Conservation (phyloP, 2,888 invertebrate genomes). For the Ischnura elegans region DNA sequence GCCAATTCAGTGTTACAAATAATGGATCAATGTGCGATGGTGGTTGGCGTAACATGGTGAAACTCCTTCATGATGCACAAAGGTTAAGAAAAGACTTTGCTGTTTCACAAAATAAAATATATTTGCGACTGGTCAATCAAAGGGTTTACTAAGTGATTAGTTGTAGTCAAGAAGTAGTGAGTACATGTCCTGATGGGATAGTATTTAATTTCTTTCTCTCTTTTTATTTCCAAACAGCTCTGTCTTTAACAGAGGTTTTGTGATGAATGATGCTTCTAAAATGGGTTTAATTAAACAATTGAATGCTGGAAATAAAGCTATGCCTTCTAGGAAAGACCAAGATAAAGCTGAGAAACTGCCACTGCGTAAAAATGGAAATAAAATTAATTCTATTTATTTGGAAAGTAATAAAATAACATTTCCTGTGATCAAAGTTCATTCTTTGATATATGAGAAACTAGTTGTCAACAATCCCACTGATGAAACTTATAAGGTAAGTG, state of each 20-base stretch:
- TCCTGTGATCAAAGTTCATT: not conserved
- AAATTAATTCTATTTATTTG: not conserved
- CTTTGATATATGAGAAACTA: not conserved
- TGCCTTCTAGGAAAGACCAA: not conserved
- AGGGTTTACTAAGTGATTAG: no score
- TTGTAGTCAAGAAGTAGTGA: no score
- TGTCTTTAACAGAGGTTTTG: not conserved
- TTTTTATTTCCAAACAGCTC: not conserved
- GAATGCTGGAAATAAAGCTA: not conserved
- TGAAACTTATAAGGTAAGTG: not conserved
- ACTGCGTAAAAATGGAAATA: not conserved
- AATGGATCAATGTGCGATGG: no score
- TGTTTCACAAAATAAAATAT: no score
- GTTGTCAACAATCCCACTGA: not conserved
- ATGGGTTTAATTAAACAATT: not conserved
- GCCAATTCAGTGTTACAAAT: no score
- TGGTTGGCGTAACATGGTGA: no score
- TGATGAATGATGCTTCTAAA: not conserved
- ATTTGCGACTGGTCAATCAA: no score
- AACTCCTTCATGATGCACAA: no score
- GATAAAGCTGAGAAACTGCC: not conserved
- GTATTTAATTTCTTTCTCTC: not conserved
- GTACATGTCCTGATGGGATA: not conserved
- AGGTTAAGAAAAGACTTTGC: no score
- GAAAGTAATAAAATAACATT: not conserved